Percentiles rank a stretch among this genome's conserved stretches.
Conservation (phyloP, 2,797 vertebrate genomes). For the Ambastaia sidthimunki region DNA sequence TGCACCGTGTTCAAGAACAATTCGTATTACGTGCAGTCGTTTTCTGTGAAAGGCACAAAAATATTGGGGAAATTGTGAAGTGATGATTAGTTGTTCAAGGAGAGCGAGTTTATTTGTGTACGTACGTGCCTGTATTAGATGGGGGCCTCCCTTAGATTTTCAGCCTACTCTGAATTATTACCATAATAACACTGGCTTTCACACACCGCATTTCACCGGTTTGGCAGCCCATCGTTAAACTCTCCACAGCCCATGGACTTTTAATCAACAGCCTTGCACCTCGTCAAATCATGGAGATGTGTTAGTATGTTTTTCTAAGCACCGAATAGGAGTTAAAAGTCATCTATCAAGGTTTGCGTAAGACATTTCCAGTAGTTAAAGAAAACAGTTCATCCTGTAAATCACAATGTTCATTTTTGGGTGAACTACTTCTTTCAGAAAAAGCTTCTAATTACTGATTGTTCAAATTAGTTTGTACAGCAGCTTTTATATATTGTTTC, state of each 20-base stretch:
- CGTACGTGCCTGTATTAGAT: slow-evolving; percentile 18
- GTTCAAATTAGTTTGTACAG: neutral
- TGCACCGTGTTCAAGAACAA: slow-evolving; percentile 66
- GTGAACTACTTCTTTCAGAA: too few species aligned
- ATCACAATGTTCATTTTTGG: neutral
- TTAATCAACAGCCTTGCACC: slow-evolving; percentile 60
- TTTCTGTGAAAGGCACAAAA: slow-evolving; percentile 34
- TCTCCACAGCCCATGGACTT: slow-evolving; percentile 58
- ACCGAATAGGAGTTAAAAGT: slow-evolving; percentile 56
- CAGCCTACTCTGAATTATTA: slow-evolving; percentile 67
- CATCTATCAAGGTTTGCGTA: slow-evolving; percentile 43
- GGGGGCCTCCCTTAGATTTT: slow-evolving; percentile 43
- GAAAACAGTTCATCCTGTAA: neutral
- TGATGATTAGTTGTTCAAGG: slow-evolving; percentile 7
- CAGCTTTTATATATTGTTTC: neutral
- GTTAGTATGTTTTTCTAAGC: slow-evolving; percentile 61
- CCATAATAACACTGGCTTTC: slow-evolving; percentile 62
- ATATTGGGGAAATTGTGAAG: slow-evolving; percentile 1
- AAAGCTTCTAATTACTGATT: too few species aligned
- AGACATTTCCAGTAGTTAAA: slow-evolving; percentile 8
- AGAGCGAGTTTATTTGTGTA: neutral
- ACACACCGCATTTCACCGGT: slow-evolving; percentile 63
- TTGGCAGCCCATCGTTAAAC: slow-evolving; percentile 65
- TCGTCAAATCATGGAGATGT: slow-evolving; percentile 55
- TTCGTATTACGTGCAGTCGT: slow-evolving; percentile 62